Base-by-base conservation (phyloP, 2,113 vertebrate genomes). In the Macheiramphus alcinus region DNA sequence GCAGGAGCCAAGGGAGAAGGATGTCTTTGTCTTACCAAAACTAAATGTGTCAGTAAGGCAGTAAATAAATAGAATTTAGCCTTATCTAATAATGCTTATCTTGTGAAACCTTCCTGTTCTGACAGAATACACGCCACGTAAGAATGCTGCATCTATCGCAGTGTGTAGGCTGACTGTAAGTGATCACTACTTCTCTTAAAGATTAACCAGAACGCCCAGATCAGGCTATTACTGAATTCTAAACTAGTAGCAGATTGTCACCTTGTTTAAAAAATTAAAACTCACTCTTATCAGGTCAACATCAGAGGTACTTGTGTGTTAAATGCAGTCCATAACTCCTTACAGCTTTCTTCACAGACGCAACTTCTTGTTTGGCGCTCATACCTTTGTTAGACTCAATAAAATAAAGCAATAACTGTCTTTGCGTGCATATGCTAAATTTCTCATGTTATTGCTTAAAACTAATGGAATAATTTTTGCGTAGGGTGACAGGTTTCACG, bases 1-100 rank as follows among this genome's bases (percentile, higher is more conserved):
- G 32, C 22, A 89, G 65, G 20, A 93, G 40, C 63, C 38, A 68
- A 66, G 67, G 83, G 40, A 88, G 29, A 50, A 66, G 42, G n/a
- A 38, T 91, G 47, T 73, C 5, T 8, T 56, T 72, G 62, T 87
- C 29, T 81, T 72, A 50, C 2, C 2, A 2, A 94, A 85, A 53
- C 17, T 19, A 50, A 75, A 89, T 43, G 26, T 88, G 42, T 78
- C 42, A 73, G 43, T 90, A 67, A 86, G 62, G 45, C 23, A 31
- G 62, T 47, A 88, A 95, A 93, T 89, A 87, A 83, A 38, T 80
- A 84, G 29, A 66, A 71, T n/a, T 79, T 78, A 80, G 19, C 11
- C 13, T 90, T 93, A 59, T 87, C 61, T 74, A 78, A 5, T 55
- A 81, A 58, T 11, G 55, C 71, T 1, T 40, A 2, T 59, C 13